phyloP scores from a whole-genome alignment of 2,888 invertebrate genomes.

The Cosmorhoe ocellata region DNA sequence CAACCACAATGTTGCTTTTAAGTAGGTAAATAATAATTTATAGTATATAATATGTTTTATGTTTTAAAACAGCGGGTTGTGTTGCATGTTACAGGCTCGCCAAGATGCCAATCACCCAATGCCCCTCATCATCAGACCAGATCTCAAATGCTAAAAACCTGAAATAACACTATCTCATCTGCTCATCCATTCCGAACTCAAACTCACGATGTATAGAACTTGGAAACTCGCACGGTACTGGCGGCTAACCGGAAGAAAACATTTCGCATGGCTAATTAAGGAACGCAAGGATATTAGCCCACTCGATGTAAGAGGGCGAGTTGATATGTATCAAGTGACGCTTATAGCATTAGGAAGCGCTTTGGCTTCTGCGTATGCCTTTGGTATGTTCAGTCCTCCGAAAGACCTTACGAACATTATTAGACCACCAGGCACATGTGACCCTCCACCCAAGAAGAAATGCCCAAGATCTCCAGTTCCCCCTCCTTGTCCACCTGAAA shows the following conservation, averaged over 20 bases:
- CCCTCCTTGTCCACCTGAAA: slow-evolving; percentile 28
- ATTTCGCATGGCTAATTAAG: slow-evolving; percentile 38
- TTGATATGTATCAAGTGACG: slow-evolving; percentile 33
- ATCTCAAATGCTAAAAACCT: background rate
- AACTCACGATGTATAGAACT: slow-evolving; percentile 31
- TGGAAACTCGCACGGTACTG: slow-evolving; percentile 63
- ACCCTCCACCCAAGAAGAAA: slow-evolving; percentile 15
- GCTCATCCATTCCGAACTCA: background rate
- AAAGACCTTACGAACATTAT: slow-evolving; percentile 12
- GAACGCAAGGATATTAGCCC: slow-evolving; percentile 31
- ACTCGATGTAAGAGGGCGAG: slow-evolving; percentile 26
- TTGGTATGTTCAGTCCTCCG: slow-evolving; percentile 39
- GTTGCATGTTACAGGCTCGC: slow-evolving; percentile 4
- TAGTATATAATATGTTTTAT: too few species aligned
- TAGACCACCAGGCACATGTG: slow-evolving; percentile 19
- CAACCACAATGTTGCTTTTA: background rate
- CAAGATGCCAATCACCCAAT: background rate
- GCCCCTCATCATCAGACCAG: background rate
- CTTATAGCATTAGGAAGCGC: slow-evolving; percentile 24
- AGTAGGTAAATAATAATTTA: too few species aligned
- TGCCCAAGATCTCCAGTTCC: slow-evolving; percentile 4
- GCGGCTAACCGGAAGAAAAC: slow-evolving; percentile 50
- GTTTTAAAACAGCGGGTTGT: too few species aligned
- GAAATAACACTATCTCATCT: too few species aligned
- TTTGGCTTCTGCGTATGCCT: slow-evolving; percentile 35